These are phyloP conservation scores for Leucoraja erinaceus DNA, from an alignment of 2,113 vertebrate genomes.

Conservation along the genomic window DNA sequence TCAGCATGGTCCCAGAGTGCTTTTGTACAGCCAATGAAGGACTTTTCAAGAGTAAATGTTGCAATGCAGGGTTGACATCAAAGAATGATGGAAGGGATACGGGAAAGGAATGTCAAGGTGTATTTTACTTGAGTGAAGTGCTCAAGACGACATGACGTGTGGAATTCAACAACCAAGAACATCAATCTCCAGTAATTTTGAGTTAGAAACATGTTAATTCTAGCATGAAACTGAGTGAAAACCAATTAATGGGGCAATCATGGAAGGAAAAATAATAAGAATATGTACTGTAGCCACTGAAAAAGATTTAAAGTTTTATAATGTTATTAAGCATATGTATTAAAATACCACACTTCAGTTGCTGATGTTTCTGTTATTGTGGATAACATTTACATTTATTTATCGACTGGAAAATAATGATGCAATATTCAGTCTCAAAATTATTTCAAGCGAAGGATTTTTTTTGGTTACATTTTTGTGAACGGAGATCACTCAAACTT, in stretches of 20 bases:
- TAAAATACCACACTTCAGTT: not conserved
- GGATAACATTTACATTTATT: not conserved
- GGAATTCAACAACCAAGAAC: not conserved
- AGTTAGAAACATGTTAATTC: not conserved
- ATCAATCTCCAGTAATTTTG: not conserved
- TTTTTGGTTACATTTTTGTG: not conserved
- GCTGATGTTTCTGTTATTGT: not conserved
- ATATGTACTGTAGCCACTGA: not conserved
- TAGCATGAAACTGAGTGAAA: not conserved
- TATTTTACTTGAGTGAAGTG: conserved; percentile 7
- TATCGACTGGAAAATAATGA: not conserved
- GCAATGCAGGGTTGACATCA: not conserved
- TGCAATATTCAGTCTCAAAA: not conserved
- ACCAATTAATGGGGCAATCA: not conserved
- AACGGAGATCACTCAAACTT: not conserved
- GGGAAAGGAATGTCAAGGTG: not conserved
- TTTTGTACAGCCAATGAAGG: too few relatives aligned
- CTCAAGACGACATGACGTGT: not conserved
- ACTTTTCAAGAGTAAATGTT: too few relatives aligned
- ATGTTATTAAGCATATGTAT: not conserved
- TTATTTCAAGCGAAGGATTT: not conserved
- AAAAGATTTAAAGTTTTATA: not conserved
- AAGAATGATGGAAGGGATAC: not conserved
- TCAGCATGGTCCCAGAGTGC: too few relatives aligned
- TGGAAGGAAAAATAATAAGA: not conserved